phyloP scores from a whole-genome alignment of 2,113 vertebrate genomes.

The Microcebus jonahi region DNA sequence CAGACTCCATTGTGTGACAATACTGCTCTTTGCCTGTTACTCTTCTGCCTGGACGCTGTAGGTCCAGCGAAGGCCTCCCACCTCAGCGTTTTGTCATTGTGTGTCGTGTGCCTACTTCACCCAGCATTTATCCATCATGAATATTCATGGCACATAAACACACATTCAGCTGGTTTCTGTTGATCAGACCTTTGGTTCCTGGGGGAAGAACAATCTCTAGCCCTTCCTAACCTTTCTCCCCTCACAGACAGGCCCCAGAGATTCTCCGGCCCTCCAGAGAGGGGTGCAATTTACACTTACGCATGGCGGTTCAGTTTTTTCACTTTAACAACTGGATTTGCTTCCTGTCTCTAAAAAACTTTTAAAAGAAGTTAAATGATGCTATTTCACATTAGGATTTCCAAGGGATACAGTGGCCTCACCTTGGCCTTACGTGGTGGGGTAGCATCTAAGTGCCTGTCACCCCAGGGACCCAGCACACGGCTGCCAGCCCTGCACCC shows the following conservation, averaged over 20 bases:
- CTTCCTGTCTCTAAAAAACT: neutral
- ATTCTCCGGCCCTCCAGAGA: neutral
- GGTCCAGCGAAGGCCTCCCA: neutral
- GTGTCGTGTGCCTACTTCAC: neutral
- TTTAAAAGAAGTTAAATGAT: neutral
- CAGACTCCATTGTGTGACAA: neutral
- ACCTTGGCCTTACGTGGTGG: accelerated
- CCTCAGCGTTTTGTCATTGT: neutral
- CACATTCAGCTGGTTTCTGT: neutral
- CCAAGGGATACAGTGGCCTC: neutral
- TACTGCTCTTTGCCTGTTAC: neutral
- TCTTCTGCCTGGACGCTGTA: neutral
- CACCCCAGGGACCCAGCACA: neutral
- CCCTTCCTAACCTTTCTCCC: neutral
- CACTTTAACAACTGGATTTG: neutral
- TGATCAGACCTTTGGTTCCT: neutral
- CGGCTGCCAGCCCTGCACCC: no score
- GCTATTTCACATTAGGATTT: neutral
- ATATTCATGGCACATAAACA: neutral
- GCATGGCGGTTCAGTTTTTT: neutral
- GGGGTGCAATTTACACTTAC: neutral
- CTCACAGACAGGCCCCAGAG: neutral
- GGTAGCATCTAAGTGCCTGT: neutral
- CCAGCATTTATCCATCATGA: neutral
- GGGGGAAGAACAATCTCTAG: neutral